A percentile compares a stretch with the other conserved stretches of the same genome.
These are phyloP conservation scores for Tragelaphus scriptus DNA, from an alignment of 2,113 vertebrate genomes.

Conservation along the genomic window DNA sequence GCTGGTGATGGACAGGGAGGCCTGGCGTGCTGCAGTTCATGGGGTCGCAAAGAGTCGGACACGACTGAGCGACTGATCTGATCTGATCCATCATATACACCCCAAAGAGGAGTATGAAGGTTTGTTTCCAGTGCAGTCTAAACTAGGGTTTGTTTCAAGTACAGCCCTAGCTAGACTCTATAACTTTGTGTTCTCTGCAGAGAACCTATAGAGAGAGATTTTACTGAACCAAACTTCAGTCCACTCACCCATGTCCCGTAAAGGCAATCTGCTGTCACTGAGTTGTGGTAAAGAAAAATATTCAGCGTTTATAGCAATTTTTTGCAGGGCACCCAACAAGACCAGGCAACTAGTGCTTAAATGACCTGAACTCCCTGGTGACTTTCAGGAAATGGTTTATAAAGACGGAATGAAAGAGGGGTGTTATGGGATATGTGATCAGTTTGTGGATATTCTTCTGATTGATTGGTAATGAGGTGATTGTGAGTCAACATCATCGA, in stretches of 20 bases:
- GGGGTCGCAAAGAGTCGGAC: too few relatives aligned
- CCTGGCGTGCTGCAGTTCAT: too few relatives aligned
- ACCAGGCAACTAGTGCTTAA: neutral
- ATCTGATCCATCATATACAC: too few relatives aligned
- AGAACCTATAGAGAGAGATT: neutral
- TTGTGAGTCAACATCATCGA: neutral
- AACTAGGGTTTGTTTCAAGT: neutral
- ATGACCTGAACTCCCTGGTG: neutral
- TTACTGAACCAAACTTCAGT: neutral
- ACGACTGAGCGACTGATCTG: too few relatives aligned
- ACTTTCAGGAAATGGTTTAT: neutral
- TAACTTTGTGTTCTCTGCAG: neutral
- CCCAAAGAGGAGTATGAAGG: neutral
- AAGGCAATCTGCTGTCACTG: neutral
- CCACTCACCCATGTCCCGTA: neutral
- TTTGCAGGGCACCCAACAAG: neutral
- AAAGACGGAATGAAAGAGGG: neutral
- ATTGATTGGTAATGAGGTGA: neutral
- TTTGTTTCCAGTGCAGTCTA: neutral
- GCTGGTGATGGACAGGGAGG: too few relatives aligned
- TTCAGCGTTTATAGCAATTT: neutral
- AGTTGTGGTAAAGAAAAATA: neutral
- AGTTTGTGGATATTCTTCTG: neutral
- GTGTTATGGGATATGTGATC: neutral
- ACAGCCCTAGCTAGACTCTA: neutral